Conservation (phyloP, 2,113 vertebrate genomes). For the Ictalurus punctatus region DNA sequence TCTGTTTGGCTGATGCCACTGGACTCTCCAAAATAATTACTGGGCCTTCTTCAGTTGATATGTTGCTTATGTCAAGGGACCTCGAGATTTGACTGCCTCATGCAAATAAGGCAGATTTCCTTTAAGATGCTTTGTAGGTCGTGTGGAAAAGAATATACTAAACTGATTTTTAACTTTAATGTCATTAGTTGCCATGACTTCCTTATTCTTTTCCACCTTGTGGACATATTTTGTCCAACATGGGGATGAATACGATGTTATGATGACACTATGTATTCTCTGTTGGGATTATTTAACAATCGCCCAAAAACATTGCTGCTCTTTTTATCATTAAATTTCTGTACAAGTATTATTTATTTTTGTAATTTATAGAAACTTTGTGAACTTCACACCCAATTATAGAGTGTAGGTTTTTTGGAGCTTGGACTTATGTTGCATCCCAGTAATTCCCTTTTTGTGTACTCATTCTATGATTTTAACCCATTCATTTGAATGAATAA, state of each 20-base stretch:
- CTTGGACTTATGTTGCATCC: slow-evolving; percentile 41
- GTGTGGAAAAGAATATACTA: not conserved
- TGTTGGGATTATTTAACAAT: slow-evolving; percentile 49
- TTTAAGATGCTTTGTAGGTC: slow-evolving; percentile 12
- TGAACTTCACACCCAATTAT: slow-evolving; percentile 42
- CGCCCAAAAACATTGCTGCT: slow-evolving; percentile 56
- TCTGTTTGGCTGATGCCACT: slow-evolving; percentile 29
- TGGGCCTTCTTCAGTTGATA: slow-evolving; percentile 38
- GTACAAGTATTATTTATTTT: slow-evolving; percentile 63
- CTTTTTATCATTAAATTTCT: slow-evolving; percentile 50
- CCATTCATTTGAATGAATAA: slow-evolving; percentile 58
- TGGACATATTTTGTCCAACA: slow-evolving; percentile 7
- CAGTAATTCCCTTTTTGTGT: slow-evolving; percentile 48
- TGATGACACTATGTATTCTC: slow-evolving; percentile 49
- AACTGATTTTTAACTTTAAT: slow-evolving; percentile 4
- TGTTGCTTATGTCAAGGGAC: slow-evolving; percentile 34
- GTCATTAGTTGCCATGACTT: slow-evolving; percentile 23
- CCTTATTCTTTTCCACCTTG: not conserved
- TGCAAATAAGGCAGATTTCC: slow-evolving; percentile 17
- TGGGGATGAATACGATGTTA: slow-evolving; percentile 28
- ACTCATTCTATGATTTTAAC: slow-evolving; percentile 55
- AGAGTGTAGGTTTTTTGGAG: slow-evolving; percentile 47
- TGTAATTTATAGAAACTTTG: slow-evolving; percentile 59
- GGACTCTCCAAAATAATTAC: slow-evolving; percentile 42
- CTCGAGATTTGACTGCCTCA: slow-evolving; percentile 5